Conservation (phyloP, 2,888 invertebrate species). For the Catonia carolina region DNA sequence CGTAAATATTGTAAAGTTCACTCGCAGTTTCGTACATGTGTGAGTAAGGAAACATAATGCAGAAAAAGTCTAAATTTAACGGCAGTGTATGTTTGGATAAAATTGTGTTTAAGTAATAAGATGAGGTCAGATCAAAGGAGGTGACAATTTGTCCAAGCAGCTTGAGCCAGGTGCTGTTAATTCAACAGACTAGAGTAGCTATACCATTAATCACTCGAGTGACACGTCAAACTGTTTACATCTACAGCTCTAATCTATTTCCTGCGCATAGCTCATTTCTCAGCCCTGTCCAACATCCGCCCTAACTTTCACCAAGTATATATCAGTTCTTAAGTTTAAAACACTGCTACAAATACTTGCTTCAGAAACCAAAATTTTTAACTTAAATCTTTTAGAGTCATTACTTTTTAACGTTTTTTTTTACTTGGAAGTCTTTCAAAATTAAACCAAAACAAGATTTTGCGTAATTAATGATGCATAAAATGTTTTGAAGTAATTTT, state of each 20-base stretch:
- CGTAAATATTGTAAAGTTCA: too few relatives aligned
- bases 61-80: too few relatives aligned
- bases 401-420: neutral
- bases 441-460: too few relatives aligned
- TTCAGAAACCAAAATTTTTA: neutral
- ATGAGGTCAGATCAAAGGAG: slow-evolving; percentile 23
- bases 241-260: slow-evolving; percentile 26
- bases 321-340: neutral
- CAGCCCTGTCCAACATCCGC: slow-evolving; percentile 16
- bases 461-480: too few relatives aligned
- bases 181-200: neutral
- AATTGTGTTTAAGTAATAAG: too few relatives aligned
- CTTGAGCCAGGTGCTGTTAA: too few relatives aligned
- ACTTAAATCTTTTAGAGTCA: neutral
- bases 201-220: slow-evolving; percentile 24
- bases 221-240: slow-evolving; percentile 25
- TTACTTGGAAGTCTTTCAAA: too few relatives aligned
- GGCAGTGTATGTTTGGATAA: too few relatives aligned
- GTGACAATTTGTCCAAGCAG: slow-evolving; percentile 26
- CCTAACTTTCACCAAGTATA: neutral
- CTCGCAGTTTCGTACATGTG: too few relatives aligned
- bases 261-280: slow-evolving; percentile 25
- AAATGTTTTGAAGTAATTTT: too few relatives aligned
- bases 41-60: too few relatives aligned
- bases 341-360: neutral